Evolutionary conservation across 2,113 vertebrate genomes (phyloP), one percentile per base, ranked within the genome.

Genomic region (Oryzias celebensis): DNA sequence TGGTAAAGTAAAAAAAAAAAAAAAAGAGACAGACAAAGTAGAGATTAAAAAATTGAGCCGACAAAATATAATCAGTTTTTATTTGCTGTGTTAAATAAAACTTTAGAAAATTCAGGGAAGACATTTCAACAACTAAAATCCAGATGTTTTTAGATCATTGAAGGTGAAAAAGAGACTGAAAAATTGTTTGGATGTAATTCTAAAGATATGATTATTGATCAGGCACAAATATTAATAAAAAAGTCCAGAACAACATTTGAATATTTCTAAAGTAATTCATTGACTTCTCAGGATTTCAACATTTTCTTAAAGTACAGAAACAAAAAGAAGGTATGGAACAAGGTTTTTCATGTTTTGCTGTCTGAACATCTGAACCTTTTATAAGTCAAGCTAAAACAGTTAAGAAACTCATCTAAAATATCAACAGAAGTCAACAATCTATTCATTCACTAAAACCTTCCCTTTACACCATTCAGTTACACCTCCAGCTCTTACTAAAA

Each of bases 31-130:
- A 14, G 26, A 65, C 45, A 14, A 49, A 42, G 73, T 48, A 58
- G 50, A 45, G 58, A 43, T 68, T 14, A 75, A 66, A 73, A 62
- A 73, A 66, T 59, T 47, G 68, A 71, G 58, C 48, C 57, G 58
- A 50, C 66, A 58, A 68, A 66, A 62, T 5, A 14, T 47, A 52
- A 74, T 66, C 18, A 73, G 26, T 18, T 87, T 84, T 87, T 84
- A 81, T 87, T 84, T 16, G 62, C 67, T 68, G 47, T 20, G 72
- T 26, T n/a, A 17, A n/a, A n/a, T 72, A 67, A 52, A 55, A 46
- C 47, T 26, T 70, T 68, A 61, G 15, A 67, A 72, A 56, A 68
- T 68, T 73, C 20, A 62, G 20, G 50, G 49, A 24, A 71, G 1
- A 64, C n/a, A 67, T 26, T 22, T 47, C 42, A 75, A 36, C 28